phyloP scores from a whole-genome alignment of 1,140 invertebrate species.

The Arctopsyche grandis region DNA sequence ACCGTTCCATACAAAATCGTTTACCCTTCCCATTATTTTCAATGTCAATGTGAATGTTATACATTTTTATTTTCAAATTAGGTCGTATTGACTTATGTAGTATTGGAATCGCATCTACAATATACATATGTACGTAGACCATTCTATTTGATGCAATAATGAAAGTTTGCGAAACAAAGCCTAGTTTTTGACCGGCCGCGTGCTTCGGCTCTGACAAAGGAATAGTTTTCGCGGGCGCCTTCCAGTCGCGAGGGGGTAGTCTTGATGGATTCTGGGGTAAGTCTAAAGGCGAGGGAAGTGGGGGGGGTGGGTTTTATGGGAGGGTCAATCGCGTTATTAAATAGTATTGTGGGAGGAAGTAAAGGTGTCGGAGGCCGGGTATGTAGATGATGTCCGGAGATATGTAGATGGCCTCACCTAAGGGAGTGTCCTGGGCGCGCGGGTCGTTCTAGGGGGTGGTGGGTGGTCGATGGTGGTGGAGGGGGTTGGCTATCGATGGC shows the following conservation, averaged over 20 bases:
- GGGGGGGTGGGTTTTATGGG: not conserved
- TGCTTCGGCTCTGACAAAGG: conserved; percentile 5
- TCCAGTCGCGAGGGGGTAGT: not conserved
- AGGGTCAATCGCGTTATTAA: conserved; percentile 30
- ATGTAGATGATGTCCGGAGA: conserved; percentile 36
- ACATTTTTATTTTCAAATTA: no score
- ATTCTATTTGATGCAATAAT: no score
- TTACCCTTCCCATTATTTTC: no score
- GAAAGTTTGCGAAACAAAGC: conserved; percentile 1
- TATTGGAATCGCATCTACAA: no score
- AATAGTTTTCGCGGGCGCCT: conserved; percentile 15
- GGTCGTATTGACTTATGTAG: no score
- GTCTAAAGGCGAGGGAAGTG: not conserved
- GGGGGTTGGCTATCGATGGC: conserved; percentile 47
- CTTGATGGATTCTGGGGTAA: not conserved
- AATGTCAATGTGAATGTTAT: no score
- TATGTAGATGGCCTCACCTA: conserved; percentile 49
- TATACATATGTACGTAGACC: no score
- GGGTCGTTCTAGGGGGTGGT: conserved; percentile 10
- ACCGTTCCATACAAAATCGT: no score
- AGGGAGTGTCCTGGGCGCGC: conserved; percentile 36
- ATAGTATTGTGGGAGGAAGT: conserved; percentile 15
- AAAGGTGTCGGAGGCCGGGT: conserved; percentile 17
- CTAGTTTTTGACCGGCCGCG: not conserved
- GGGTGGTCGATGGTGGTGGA: not conserved